These are phyloP conservation scores for Charaxes varanes DNA, from an alignment of 1,140 invertebrate species.

Conservation along the genomic window DNA sequence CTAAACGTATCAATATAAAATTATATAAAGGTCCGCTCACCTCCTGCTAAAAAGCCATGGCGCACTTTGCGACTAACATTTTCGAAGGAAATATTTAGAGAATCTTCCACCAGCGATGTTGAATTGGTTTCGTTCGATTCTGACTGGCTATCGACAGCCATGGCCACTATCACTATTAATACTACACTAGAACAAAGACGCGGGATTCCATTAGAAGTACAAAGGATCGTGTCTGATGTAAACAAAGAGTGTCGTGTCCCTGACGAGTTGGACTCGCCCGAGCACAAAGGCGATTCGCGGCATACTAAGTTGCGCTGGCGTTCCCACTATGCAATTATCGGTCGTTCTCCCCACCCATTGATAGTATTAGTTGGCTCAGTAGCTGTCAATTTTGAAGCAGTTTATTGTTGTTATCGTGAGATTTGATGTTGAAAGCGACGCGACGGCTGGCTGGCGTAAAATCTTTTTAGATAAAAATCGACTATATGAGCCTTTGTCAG, in stretches of 20 bases:
- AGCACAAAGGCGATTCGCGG: conserved; percentile 23
- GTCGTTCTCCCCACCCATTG: conserved; percentile 50
- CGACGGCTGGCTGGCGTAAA: too few relatives aligned
- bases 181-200: conserved; percentile 37
- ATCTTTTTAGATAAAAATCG: too few relatives aligned
- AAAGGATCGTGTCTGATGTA: conserved; percentile 48
- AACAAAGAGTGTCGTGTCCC: conserved; percentile 37
- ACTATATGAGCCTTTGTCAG: too few relatives aligned
- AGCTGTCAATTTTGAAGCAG: conserved; percentile 30
- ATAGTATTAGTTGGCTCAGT: conserved; percentile 7
- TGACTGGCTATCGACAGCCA: conserved; percentile 47
- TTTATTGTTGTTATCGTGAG: conserved; percentile 38
- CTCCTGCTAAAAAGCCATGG: conserved; percentile 40
- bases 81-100: conserved; percentile 57
- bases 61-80: conserved; percentile 48
- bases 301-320: conserved; percentile 31
- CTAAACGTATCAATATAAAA: conserved; percentile 20
- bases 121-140: conserved; percentile 53
- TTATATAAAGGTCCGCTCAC: conserved; percentile 29
- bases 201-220: conserved; percentile 44
- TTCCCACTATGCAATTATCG: conserved; percentile 42
- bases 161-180: conserved; percentile 36
- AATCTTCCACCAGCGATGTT: conserved; percentile 47
- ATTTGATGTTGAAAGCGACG: too few relatives aligned
- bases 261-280: conserved; percentile 25